These are phyloP conservation scores for Oophaga sylvatica DNA, from an alignment of 2,797 vertebrate genomes.

Conservation along the genomic window DNA sequence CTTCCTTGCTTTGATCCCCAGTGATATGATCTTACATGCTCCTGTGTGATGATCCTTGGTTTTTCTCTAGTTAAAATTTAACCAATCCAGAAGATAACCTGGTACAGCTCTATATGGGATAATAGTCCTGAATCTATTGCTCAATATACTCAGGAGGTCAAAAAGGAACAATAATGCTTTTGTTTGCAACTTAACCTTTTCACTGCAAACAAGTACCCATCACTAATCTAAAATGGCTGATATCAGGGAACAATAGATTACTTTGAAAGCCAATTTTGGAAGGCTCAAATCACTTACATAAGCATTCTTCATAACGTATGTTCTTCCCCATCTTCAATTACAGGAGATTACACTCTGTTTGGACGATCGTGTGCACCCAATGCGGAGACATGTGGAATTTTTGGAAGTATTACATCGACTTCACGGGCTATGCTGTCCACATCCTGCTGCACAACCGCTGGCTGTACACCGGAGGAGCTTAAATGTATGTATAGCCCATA, in stretches of 20 bases:
- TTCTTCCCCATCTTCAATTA: not conserved
- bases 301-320: not conserved
- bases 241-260: not conserved
- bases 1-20: not conserved
- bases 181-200: not conserved
- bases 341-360: conserved; percentile 11
- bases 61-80: not conserved
- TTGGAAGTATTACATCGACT: conserved; percentile 2
- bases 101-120: not conserved
- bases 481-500: conserved; percentile 12
- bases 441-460: conserved; percentile 24
- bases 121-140: not conserved
- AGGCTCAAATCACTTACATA: not conserved
- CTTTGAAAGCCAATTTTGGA: not conserved
- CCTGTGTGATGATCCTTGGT: not conserved
- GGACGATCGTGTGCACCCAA: conserved; percentile 28
- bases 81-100: not conserved
- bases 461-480: not conserved
- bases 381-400: not conserved
- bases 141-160: not conserved
- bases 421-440: not conserved
- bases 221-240: not conserved
- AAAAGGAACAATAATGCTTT: not conserved
- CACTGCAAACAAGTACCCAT: not conserved
- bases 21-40: not conserved